Base-by-base conservation (phyloP, 2,113 vertebrate genomes). In the Chaetura pelagica region DNA sequence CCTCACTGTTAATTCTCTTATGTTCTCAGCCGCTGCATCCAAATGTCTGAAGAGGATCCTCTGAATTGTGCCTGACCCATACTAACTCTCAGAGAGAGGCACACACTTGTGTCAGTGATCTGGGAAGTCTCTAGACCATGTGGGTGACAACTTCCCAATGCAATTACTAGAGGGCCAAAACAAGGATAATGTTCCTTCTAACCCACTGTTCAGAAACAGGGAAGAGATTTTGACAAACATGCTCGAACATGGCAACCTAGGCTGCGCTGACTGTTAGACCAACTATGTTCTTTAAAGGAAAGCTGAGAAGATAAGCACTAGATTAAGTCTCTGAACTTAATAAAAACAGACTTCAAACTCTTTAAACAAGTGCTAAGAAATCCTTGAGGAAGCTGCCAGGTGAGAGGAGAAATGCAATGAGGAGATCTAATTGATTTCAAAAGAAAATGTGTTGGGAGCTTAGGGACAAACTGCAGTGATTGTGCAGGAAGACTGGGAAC, bases 121-220 rank as follows among this genome's bases (percentile, higher is more conserved):
- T 3, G 4, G 40, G 18, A 87, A 61, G 21, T 63, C 38, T 72
- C 21, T 35, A 40, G 18, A 32, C 2, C 0, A 0, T 16, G 24
- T 23, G 54, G 7, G 17, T 29, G 20, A 61, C 26, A 69, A 10
- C 10, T 84, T 57, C 40, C 30, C 20, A n/a, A 26, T 24, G 38
- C 34, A n/a, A 15, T 59, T 64, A 42, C 29, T 26, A 42, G 4
- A 52, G 23, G 2, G 2, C 6, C 2, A 30, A 77, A 73, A 64
- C 1, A 48, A 17, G 15, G 14, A 35, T 55, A 24, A 27, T 10
- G 22, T 2, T 78, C 5, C 10, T 80, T 26, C 40, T 61, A 29
- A 57, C 6, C 19, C 5, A 1, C 3, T 61, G 13, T 7, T 26
- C 15, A 48, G 8, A 67, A 62, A 40, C 6, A 32, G 18, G 57